These are phyloP conservation scores for Cheilosia vernalis DNA, from an alignment of 2,888 invertebrate genomes.

Conservation along the genomic window DNA sequence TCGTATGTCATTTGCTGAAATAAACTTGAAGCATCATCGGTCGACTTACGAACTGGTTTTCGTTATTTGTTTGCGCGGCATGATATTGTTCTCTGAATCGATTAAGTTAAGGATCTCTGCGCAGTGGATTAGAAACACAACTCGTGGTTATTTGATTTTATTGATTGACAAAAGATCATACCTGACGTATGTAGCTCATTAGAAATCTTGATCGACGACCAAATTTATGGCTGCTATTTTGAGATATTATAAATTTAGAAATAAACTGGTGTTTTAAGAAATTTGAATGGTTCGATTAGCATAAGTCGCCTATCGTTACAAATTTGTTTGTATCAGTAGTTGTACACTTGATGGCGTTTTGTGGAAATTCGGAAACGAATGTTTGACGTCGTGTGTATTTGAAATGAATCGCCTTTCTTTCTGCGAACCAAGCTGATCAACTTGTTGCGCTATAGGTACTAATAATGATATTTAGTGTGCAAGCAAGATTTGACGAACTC, in stretches of 20 bases:
- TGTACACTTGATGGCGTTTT: background rate
- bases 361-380: constrained; percentile 2
- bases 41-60: constrained; percentile 3
- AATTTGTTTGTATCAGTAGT: no score
- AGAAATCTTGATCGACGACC: background rate
- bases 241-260: constrained; percentile 14
- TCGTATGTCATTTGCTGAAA: constrained; percentile 1
- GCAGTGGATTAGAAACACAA: constrained; percentile 6
- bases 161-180: constrained; percentile 16
- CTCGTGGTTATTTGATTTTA: no score
- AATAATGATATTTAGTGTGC: no score
- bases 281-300: background rate
- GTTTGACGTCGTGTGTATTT: no score
- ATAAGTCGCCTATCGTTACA: background rate
- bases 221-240: constrained; percentile 17
- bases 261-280: constrained; percentile 13
- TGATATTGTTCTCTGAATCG: constrained; percentile 6
- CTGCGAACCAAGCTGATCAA: no score
- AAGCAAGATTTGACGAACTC: no score
- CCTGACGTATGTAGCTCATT: constrained; percentile 7
- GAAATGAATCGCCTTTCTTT: no score
- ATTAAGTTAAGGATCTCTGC: constrained; percentile 15
- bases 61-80: background rate
- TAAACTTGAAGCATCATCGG: constrained; percentile 6
- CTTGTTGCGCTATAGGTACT: no score